A percentile compares a stretch with the other conserved stretches of the same genome.
These are phyloP conservation scores for Pangasianodon hypophthalmus DNA, from an alignment of 2,113 vertebrate genomes.

Conservation along the genomic window DNA sequence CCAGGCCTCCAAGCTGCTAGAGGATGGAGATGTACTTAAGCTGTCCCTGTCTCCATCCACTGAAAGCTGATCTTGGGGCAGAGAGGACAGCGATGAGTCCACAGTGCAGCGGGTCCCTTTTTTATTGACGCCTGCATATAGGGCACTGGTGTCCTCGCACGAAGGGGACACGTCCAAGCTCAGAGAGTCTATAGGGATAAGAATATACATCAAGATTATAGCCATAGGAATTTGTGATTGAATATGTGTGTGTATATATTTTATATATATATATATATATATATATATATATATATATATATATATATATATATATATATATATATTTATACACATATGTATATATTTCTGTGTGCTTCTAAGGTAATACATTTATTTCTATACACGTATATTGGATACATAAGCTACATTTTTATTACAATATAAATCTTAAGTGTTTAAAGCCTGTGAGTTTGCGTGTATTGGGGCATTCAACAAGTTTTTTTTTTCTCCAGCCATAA, in stretches of 20 bases:
- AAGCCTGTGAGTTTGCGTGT: neutral
- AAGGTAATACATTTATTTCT: no score
- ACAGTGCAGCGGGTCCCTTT: constrained; percentile 79
- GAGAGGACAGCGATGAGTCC: constrained; percentile 75
- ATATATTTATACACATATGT: no score
- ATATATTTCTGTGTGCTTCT: no score
- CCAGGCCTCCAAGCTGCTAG: constrained; percentile 89
- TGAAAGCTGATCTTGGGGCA: constrained; percentile 79
- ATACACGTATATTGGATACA: no score
- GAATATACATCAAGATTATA: neutral
- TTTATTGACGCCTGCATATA: constrained; percentile 93
- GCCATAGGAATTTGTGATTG: neutral
- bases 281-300: neutral
- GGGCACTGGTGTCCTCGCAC: constrained; percentile 84
- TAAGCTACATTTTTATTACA: no score
- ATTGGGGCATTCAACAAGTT: neutral
- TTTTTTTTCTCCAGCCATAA: neutral
- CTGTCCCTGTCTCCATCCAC: constrained; percentile 83
- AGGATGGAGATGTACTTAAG: constrained; percentile 86
- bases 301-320: no score
- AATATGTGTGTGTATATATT: no score
- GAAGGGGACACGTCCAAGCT: constrained; percentile 76
- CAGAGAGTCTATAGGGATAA: constrained; percentile 72
- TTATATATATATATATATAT: neutral
- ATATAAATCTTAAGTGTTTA: neutral